Evolutionary conservation across 2,113 vertebrate genomes (phyloP), one percentile per base, ranked within the genome.

Genomic region (Notothenia rossii): DNA sequence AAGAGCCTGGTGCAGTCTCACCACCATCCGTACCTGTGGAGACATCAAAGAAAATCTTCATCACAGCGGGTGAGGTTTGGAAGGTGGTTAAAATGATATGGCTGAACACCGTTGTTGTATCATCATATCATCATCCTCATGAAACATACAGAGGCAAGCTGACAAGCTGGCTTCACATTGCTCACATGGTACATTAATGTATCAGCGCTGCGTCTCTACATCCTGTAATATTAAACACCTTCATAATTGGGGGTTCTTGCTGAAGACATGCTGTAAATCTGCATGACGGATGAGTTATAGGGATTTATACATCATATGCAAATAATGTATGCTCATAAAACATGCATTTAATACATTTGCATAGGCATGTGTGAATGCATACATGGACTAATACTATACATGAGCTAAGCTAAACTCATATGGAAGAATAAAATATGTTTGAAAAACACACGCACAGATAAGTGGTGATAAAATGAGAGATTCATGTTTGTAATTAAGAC

Each of bases 121-220:
- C 77, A 85, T 83, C 80, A 61, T 83, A 86, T 86, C 86, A 50
- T 91, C 86, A 89, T 83, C 86, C 73, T 88, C 86, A 81, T 85
- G 77, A 89, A 90, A 87, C 72, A 84, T 69, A 75, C 40, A 86
- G 25, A n/a, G 11, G 59, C 49, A 64, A 65, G 62, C 40, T 45
- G 67, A 54, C 22, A 22, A 14, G 79, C 73, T 22, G 77, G 68
- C 63, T 50, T 55, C 59, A 60, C 20, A 11, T 33, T 15, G 68
- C 20, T 40, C 3, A 4, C 29, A 29, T 29, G 2, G 25, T 4
- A 0, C 36, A 40, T 40, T 40, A 40, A 40, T 40, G 36, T 40
- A 40, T 3, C 48, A 20, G 40, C 8, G 0, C 49, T 64, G 18
- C 33, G 25, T 5, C 22, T 59, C 59, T 60, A 59, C 51, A 48